phyloP scores from a whole-genome alignment of 2,113 vertebrate genomes.

The Oplegnathus fasciatus region DNA sequence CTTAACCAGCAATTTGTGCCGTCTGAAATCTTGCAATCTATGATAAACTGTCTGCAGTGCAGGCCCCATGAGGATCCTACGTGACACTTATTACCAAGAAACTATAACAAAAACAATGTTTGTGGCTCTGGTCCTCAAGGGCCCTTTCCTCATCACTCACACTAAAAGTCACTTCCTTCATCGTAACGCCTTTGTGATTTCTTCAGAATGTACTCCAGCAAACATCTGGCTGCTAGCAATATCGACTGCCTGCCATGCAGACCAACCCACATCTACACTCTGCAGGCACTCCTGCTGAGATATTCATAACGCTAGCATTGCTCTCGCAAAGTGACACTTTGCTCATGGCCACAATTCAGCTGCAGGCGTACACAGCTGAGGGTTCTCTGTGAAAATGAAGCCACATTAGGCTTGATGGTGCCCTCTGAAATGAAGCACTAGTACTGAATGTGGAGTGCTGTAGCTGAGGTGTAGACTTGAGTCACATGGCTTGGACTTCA shows the following conservation, averaged over 20 bases:
- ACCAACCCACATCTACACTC: slow-evolving; percentile 41
- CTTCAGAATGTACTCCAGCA: slow-evolving; percentile 33
- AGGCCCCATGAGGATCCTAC: slow-evolving; percentile 19
- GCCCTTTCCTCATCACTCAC: slow-evolving; percentile 48
- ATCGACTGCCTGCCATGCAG: slow-evolving; percentile 40
- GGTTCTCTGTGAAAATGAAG: slow-evolving; percentile 2
- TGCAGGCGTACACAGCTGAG: slow-evolving; percentile 17
- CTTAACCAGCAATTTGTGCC: slow-evolving; percentile 5
- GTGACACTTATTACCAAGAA: slow-evolving; percentile 38
- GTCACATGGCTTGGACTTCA: slow-evolving; percentile 16
- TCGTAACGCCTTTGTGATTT: slow-evolving; percentile 34
- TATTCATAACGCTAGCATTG: slow-evolving; percentile 23
- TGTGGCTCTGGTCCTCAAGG: slow-evolving; percentile 36
- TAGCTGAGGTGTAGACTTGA: background rate
- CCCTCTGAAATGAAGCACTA: background rate
- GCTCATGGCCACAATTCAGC: slow-evolving; percentile 5
- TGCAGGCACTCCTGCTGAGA: slow-evolving; percentile 39
- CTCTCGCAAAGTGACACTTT: slow-evolving; percentile 37
- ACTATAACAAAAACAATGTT: slow-evolving; percentile 46
- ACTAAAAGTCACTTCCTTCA: slow-evolving; percentile 34
- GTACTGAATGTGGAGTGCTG: background rate
- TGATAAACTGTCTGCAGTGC: background rate
- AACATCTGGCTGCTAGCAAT: slow-evolving; percentile 50
- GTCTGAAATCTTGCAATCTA: slow-evolving; percentile 31
- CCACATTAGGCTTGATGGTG: slow-evolving; percentile 6